A percentile compares a stretch with the other conserved stretches of the same genome.
Evolutionary conservation across 2,888 invertebrate genomes (phyloP).

Genomic region (Plebejus argus): DNA sequence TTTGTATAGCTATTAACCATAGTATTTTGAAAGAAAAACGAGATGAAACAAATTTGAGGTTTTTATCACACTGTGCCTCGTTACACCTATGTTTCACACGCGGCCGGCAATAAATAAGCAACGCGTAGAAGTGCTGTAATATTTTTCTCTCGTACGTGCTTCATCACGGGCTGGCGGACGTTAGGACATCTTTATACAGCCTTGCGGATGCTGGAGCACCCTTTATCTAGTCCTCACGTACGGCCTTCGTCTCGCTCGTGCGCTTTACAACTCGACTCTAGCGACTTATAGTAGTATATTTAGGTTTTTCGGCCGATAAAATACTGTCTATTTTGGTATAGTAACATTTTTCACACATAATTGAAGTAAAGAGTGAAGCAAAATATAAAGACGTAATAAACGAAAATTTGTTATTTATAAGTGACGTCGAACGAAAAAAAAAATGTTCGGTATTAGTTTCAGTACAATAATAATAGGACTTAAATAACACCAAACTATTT

Average conservation of each 20-base stretch:
- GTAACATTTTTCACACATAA: background rate
- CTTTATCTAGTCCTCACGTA: conserved; percentile 7
- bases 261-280: background rate
- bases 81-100: background rate
- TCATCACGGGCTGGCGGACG: background rate
- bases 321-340: background rate
- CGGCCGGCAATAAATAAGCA: background rate
- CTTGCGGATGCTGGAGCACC: background rate
- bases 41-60: too few species aligned
- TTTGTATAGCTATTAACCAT: too few species aligned
- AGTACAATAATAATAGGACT: background rate
- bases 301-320: background rate
- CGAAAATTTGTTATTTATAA: background rate
- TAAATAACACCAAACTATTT: background rate
- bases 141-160: conserved; percentile 26
- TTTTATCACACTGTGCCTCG: too few species aligned
- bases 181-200: conserved; percentile 8
- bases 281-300: background rate
- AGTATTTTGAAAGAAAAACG: too few species aligned
- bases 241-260: background rate
- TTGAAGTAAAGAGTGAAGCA: background rate
- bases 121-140: conserved; percentile 19
- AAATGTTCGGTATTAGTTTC: background rate
- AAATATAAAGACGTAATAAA: background rate
- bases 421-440: background rate